Percentiles rank a stretch among this genome's conserved stretches.
phyloP scores from a whole-genome alignment of 2,888 invertebrate species.

The Incurvaria masculella region DNA sequence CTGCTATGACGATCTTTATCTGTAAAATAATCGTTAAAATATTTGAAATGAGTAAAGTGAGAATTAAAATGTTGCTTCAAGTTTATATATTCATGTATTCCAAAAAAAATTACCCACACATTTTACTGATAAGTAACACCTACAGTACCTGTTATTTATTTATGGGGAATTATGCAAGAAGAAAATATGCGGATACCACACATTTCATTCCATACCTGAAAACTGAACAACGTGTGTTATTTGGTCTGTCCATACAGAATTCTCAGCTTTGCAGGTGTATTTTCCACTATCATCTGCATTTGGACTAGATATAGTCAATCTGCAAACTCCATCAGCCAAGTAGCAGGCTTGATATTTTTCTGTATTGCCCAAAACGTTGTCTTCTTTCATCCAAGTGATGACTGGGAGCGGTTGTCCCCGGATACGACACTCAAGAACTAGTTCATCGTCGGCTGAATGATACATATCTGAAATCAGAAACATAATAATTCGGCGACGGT shows the following conservation, averaged over 20 bases:
- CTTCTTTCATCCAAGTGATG: constrained; percentile 76
- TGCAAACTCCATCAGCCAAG: constrained; percentile 71
- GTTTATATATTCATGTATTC: no score
- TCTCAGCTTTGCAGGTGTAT: constrained; percentile 74
- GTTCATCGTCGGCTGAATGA: constrained; percentile 67
- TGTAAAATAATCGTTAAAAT: constrained; percentile 22
- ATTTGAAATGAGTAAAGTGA: not conserved
- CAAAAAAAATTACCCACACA: no score
- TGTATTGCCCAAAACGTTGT: constrained; percentile 47
- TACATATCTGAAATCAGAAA: constrained; percentile 70
- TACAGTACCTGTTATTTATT: not conserved
- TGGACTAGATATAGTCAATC: constrained; percentile 64
- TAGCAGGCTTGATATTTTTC: constrained; percentile 64
- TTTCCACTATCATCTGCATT: constrained; percentile 66
- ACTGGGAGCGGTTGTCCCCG: constrained; percentile 70
- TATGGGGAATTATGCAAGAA: no score
- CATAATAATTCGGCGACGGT: no score
- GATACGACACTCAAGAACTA: constrained; percentile 75
- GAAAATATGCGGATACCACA: not conserved
- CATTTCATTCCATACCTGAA: constrained; percentile 43
- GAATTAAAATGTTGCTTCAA: no score
- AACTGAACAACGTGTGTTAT: constrained; percentile 71
- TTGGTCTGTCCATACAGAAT: constrained; percentile 68
- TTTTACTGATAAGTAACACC: not conserved
- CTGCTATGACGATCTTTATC: constrained; percentile 31